Evolutionary conservation across 37 sponge, comb jelly and placozoan species (phyloP).

Genomic region (Agelas oroides): DNA sequence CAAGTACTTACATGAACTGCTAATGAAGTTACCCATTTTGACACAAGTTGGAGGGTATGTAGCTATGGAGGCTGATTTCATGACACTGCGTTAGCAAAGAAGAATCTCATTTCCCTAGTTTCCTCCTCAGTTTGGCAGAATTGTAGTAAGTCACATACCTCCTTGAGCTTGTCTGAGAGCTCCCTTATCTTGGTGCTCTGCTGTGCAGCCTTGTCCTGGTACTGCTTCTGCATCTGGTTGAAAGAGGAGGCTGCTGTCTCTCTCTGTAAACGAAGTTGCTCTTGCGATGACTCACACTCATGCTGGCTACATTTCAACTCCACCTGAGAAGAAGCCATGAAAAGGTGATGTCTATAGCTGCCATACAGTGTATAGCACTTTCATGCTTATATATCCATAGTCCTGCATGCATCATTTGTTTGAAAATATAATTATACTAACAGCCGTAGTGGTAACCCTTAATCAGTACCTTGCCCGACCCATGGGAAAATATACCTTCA

Average conservation of each 20-base stretch:
- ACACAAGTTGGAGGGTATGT: no score
- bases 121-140: background rate
- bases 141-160: conserved; percentile 22
- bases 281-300: conserved; percentile 23
- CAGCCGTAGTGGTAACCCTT: no score
- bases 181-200: conserved; percentile 11
- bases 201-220: conserved; percentile 1
- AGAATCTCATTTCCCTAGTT: background rate
- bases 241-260: conserved; percentile 45
- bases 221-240: conserved; percentile 47
- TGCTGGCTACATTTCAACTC: conserved; percentile 8
- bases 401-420: no score
- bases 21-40: no score
- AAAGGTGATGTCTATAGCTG: no score
- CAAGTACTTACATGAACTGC: no score
- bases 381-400: no score
- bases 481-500: background rate
- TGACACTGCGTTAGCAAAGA: no score
- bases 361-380: no score
- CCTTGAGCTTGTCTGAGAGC: conserved; percentile 21
- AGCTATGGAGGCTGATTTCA: no score
- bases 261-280: conserved; percentile 58
- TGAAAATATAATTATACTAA: no score
- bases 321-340: background rate
- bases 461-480: no score